These are phyloP conservation scores for Oeneis ivallda DNA, from an alignment of 2,888 invertebrate genomes.

Conservation along the genomic window DNA sequence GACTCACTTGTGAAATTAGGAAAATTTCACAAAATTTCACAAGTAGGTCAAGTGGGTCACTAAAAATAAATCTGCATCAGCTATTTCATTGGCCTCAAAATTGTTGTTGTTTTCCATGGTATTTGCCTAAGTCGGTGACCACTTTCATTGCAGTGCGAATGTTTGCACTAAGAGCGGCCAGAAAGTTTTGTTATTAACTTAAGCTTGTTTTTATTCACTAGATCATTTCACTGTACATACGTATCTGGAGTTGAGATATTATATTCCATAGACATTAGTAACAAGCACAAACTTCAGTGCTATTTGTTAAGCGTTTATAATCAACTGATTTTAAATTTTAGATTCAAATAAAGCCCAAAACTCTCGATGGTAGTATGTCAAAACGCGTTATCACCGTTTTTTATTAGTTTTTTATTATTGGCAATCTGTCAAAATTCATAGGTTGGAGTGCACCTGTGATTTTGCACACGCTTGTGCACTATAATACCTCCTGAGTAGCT, in stretches of 20 bases:
- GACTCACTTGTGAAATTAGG: too few relatives aligned
- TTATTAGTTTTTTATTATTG: too few relatives aligned
- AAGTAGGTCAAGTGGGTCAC: too few relatives aligned
- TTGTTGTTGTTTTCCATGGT: too few relatives aligned
- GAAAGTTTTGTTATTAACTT: neutral
- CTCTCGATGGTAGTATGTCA: too few relatives aligned
- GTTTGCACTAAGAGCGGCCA: neutral
- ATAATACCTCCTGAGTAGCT: neutral
- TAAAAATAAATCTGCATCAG: neutral
- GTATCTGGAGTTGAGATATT: neutral
- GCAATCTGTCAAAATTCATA: too few relatives aligned
- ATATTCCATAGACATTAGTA: slow-evolving; percentile 5
- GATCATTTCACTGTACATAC: slow-evolving; percentile 22
- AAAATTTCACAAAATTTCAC: too few relatives aligned
- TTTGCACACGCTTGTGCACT: too few relatives aligned
- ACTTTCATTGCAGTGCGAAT: neutral
- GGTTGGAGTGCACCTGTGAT: too few relatives aligned
- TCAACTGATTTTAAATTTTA: neutral
- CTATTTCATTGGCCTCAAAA: too few relatives aligned
- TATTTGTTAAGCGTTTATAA: slow-evolving; percentile 2
- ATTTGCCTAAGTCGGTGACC: neutral
- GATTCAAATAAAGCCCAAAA: too few relatives aligned
- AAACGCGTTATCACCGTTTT: too few relatives aligned
- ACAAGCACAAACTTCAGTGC: slow-evolving; percentile 7
- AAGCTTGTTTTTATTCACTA: slow-evolving; percentile 58